Base-by-base conservation (phyloP, 2,113 vertebrate genomes). In the Geothlypis trichas region DNA sequence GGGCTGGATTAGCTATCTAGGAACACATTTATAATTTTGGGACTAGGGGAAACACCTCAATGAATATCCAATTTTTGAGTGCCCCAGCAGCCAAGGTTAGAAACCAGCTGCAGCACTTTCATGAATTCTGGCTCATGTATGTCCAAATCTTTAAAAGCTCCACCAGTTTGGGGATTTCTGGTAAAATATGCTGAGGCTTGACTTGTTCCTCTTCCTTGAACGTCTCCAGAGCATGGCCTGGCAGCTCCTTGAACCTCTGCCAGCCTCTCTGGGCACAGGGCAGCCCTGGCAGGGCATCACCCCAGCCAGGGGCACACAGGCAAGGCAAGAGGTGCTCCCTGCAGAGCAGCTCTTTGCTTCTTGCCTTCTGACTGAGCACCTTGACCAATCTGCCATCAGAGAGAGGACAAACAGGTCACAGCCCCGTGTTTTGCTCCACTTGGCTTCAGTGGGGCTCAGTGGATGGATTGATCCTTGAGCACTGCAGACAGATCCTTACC, bases 261-360 rank as follows among this genome's bases (percentile, higher is more conserved):
- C 22, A 66, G 7, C 24, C 41, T 18, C 18, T 42, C 31, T 58
- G 71, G 22, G 16, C 47, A 2, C 2, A 46, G 22, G 31, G 28
- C 27, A 23, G 4, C 35, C 2, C 4, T 22, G 37, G 7, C 13
- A 26, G 37, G 3, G 54, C 59, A 35, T 24, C 31, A 21, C 11
- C 39, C 47, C 42, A 44, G 46, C 30, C 41, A 35, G 37, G n/a
- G 7, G 0, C 19, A 9, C 24, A 1, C 24, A 2, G 11, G 21
- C 13, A 5, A 24, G 28, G 17, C 35, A 33, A 2, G 14, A 6
- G 0, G 0, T 7, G 15, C 3, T 58, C 77, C 26, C 17, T 37
- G 49, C 28, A 28, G 39, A 35, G 39, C 35, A 17, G 20, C 26
- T 12, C 59, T 63, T 37, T 15, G 58, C 47, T 71, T 19, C 22